phyloP scores from a whole-genome alignment of 2,113 vertebrate species.

The Hemiprocne comata region DNA sequence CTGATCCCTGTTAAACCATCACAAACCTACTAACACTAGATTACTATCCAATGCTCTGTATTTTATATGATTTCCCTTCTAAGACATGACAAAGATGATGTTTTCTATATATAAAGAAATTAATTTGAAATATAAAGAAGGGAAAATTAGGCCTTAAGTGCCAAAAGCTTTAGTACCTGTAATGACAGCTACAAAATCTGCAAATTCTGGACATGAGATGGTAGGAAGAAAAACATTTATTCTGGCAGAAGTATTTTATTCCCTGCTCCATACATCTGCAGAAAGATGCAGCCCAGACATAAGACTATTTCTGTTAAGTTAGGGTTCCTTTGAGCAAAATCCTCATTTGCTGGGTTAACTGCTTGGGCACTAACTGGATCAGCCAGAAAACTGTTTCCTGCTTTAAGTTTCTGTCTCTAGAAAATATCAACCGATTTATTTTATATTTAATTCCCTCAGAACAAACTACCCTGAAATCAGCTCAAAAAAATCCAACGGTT shows the following conservation, averaged over 20 bases:
- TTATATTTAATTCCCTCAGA: not conserved
- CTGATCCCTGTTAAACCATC: not conserved
- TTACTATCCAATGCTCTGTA: not conserved
- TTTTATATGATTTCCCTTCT: not conserved
- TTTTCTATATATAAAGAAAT: not conserved
- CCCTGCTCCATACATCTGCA: not conserved
- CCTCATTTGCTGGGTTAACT: not conserved
- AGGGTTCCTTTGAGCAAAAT: accelerated
- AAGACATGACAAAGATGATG: not conserved
- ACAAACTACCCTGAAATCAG: not conserved
- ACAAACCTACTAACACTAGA: not conserved
- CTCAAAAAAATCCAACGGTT: not conserved
- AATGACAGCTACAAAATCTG: not conserved
- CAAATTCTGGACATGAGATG: not conserved
- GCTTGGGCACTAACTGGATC: too few relatives aligned
- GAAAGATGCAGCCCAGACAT: not conserved
- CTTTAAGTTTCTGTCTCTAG: not conserved
- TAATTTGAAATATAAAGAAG: not conserved
- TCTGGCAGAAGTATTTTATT: not conserved
- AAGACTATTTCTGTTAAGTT: not conserved
- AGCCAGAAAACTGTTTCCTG: not conserved
- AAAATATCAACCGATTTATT: not conserved
- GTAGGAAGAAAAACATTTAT: not conserved
- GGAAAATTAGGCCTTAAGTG: not conserved
- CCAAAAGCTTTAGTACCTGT: not conserved